Evolutionary conservation across 2,888 invertebrate species (phyloP).

Genomic region (Busseola fusca): DNA sequence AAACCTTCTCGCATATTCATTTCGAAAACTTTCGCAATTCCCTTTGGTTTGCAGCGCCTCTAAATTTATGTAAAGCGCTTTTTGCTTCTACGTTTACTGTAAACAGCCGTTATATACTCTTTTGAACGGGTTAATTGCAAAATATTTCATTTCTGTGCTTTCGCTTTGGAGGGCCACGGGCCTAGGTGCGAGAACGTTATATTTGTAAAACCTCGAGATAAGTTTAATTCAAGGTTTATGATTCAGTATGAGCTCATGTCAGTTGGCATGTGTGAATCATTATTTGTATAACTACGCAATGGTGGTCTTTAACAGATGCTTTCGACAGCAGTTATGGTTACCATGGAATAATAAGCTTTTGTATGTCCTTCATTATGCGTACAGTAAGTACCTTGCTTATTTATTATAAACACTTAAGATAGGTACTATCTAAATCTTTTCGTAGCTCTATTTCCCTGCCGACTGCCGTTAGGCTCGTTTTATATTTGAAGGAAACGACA

Average conservation of each 20-base stretch:
- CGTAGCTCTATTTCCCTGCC: background rate
- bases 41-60: slow-evolving; percentile 74
- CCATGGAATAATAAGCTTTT: slow-evolving; percentile 32
- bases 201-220: slow-evolving; percentile 52
- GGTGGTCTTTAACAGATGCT: slow-evolving; percentile 32
- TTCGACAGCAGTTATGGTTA: slow-evolving; percentile 38
- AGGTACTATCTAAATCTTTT: background rate
- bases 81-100: slow-evolving; percentile 61
- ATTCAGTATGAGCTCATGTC: slow-evolving; percentile 66
- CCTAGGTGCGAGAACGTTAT: slow-evolving; percentile 38
- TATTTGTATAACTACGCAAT: slow-evolving; percentile 58
- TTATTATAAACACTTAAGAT: slow-evolving; percentile 15
- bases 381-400: slow-evolving; percentile 20
- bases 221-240: slow-evolving; percentile 62
- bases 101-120: slow-evolving; percentile 45
- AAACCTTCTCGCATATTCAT: slow-evolving; percentile 81
- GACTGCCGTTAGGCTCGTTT: slow-evolving; percentile 5
- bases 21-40: slow-evolving; percentile 80
- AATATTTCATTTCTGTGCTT: slow-evolving; percentile 51
- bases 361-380: slow-evolving; percentile 1
- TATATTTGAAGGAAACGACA: slow-evolving; percentile 28
- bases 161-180: slow-evolving; percentile 18
- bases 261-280: slow-evolving; percentile 60
- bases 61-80: slow-evolving; percentile 74
- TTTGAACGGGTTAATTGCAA: slow-evolving; percentile 53